Base-by-base conservation (phyloP, 2,113 vertebrate species). In the Mustela lutreola region DNA sequence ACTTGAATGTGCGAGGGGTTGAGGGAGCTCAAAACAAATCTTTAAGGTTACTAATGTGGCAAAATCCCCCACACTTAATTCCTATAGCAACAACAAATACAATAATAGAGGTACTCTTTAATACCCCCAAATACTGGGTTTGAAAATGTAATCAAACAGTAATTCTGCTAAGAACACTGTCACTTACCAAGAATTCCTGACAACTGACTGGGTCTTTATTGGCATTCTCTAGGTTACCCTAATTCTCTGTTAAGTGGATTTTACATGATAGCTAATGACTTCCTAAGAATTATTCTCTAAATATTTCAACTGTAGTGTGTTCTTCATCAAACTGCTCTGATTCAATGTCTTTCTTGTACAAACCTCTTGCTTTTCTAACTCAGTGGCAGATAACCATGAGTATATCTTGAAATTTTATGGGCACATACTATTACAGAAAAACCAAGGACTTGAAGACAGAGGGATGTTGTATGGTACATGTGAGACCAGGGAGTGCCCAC, bases 91-190 rank as follows among this genome's bases (percentile, higher is more conserved):
- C 84, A 11, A 15, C n/a, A 89, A 36, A 56, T 36, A 70, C 39
- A 39, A 76, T 36, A 58, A 89, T 33, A 80, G 65, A 63, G 2
- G 15, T 80, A 7, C 18, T 84, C 24, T 87, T 81, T 63, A 95
- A 71, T 58, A 42, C 4, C 15, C 15, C 21, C 7, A 84, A 83
- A 89, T 12, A 19, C 15, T 65, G 9, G 0, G 5, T 33, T 90
- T 86, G 62, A 50, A 83, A 93, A 84, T 84, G 18, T 16, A 93
- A 76, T 21, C 73, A 48, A 87, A 75, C 56, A 91, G 36, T 75
- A 80, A 60, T 82, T 93, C 24, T 84, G n/a, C 18, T 58, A 89
- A 95, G 28, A 75, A 39, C 19, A 56, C 14, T 88, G 39, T 67
- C 24, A 85, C 18, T 58, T 60, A 39, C 3, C 36, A 83, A 36